Evolutionary conservation across 2,888 invertebrate species (phyloP), one percentile per base, ranked within the genome.

Genomic region (Shargacucullia verbasci): DNA sequence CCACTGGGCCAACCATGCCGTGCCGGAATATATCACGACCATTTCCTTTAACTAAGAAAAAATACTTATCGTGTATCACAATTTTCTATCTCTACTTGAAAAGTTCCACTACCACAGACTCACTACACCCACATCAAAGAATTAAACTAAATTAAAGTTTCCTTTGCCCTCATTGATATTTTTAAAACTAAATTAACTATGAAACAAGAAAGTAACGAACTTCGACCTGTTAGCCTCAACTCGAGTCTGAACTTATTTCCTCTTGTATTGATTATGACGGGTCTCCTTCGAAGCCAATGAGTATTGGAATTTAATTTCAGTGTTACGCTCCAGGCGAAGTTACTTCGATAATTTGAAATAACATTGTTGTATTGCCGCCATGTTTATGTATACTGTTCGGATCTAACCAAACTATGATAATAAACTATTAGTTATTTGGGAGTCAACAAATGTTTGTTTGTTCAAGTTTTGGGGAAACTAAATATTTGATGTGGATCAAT

Each of bases 251-350:
- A 78, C 70, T 76, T 73, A 78, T 79, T 78, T 67, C 62, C 61
- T 68, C 57, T 54, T 53, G 60, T 78, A 82, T 83, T 82, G 78
- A 80, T 80, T 79, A 75, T 78, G 75, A 74, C 74, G 67, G 66
- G 35, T 73, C 70, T 58, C 49, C 62, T 61, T 77, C 59, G 60
- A 72, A 80, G 74, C 78, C 78, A 78, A 78, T 76, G 74, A 76
- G 66, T 73, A 79, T 74, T 70, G 75, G 65, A 81, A 83, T 81
- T 78, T 73, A 80, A 83, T 81, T 81, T 76, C 62, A 62, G 50
- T 65, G 41, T 69, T 60, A 54, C 59, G 69, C 75, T 70, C 47
- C 43, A 41, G 48, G 71, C 70, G 49, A 59, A 76, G 62, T 72
- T 62, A 62, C 65, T 59, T 62, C 52, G 35, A 58, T 66, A 66